These are phyloP conservation scores for Microctonus aethiopoides DNA, from an alignment of 2,888 invertebrate species.

Conservation along the genomic window DNA sequence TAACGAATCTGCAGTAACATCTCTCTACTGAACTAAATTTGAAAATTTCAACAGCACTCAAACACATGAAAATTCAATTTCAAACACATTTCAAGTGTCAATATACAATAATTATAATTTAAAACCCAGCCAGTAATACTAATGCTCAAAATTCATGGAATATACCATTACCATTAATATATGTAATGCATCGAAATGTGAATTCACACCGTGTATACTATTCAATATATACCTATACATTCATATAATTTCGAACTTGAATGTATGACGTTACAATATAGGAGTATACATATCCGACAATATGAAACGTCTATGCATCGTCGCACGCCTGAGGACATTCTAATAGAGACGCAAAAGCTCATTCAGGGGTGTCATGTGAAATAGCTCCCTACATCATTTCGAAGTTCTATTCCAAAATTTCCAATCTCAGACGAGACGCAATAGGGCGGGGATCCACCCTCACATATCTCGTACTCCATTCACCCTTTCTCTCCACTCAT, in stretches of 20 bases:
- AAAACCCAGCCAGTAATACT: no score
- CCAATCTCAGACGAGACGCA: conserved; percentile 25
- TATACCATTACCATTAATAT: conserved; percentile 9
- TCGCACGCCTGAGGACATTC: conserved; percentile 25
- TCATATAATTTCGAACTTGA: conserved; percentile 29
- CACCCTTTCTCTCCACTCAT: not conserved
- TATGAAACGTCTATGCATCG: not conserved
- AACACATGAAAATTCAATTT: no score
- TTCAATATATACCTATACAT: conserved; percentile 7
- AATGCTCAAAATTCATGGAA: no score
- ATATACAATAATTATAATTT: no score
- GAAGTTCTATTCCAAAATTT: conserved; percentile 35
- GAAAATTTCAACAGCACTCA: no score
- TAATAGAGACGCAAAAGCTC: conserved; percentile 30
- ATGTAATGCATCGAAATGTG: conserved; percentile 25
- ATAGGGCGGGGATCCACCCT: not conserved
- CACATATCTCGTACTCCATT: not conserved
- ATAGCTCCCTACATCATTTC: conserved; percentile 34
- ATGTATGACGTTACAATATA: conserved; percentile 22
- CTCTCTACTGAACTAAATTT: no score
- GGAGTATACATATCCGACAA: conserved; percentile 15
- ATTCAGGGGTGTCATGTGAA: conserved; percentile 35
- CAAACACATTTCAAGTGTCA: no score
- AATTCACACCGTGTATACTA: conserved; percentile 21
- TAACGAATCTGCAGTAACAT: no score